Evolutionary conservation across 2,797 vertebrate genomes (phyloP), one percentile per base, ranked within the genome.

Genomic region (Pachyuromys duprasi): DNA sequence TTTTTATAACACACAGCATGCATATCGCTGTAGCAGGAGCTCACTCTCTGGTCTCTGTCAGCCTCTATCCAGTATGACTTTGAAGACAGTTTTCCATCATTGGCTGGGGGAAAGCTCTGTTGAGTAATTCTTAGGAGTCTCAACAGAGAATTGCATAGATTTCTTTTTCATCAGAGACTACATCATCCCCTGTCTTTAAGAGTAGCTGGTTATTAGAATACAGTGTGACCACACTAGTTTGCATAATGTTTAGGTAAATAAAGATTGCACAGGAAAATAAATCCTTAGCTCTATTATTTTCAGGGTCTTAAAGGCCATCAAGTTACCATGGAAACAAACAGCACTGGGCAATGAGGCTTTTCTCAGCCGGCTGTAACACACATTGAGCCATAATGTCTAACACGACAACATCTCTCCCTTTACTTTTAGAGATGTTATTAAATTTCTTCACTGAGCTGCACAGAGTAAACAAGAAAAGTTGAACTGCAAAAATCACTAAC

Each of bases 141-240:
- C 95, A 57, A 39, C 36, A 57, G 80, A 55, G 39, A 11, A 67
- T 70, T 75, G 62, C 65, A 90, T 75, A 82, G 53, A 90, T 86
- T 84, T 93, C 65, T 55, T 87, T 94, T 78, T 81, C 90, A 94
- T 91, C 90, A 96, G 91, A 93, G 72, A 94, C 18, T n/a, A 88
- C 69, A 94, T 87, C 5, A 31, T 69, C 89, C 86, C 67, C 90
- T 78, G n/a, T 95, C 89, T 96, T 60, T 55, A 67, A 70, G 65
- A 75, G 65, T 69, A n/a, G 63, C 82, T 91, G n/a, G 49, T 83
- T 96, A 89, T 89, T 96, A 97, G 97, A 97, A 92, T 95, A 91
- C 97, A 97, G 67, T 93, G 69, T 95, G 90, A 88, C 63, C 81
- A 96, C 72, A 57, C 81, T 67, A 95, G 87, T 49, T 97, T 96